Evolutionary conservation across 35 echinoderm and acorn worm species (phyloP).

Genomic region (Acanthaster planci): DNA sequence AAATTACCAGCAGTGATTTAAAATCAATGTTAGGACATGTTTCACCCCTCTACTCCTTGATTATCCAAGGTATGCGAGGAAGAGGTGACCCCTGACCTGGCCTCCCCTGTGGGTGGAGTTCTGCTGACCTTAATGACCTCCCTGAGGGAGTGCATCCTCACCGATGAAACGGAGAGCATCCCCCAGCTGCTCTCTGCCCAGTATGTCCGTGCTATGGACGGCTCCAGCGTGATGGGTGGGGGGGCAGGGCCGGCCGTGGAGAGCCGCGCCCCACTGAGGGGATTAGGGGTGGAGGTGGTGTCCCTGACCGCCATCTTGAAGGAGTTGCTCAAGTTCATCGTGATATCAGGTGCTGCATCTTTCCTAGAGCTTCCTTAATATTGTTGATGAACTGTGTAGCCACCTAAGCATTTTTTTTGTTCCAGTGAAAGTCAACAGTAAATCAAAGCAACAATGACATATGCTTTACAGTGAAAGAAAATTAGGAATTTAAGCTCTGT

Average conservation of each 20-base stretch:
- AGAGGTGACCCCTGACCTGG: slow-evolving; percentile 68
- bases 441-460: no score
- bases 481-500: no score
- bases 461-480: no score
- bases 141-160: slow-evolving; percentile 74
- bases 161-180: slow-evolving; percentile 67
- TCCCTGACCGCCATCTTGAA: slow-evolving; percentile 76
- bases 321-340: slow-evolving; percentile 75
- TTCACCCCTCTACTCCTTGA: no score
- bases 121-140: slow-evolving; percentile 75
- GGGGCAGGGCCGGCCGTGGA: not conserved
- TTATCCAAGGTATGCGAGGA: slow-evolving; percentile 64
- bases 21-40: no score
- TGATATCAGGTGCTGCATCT: slow-evolving; percentile 82
- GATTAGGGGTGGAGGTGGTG: slow-evolving; percentile 54
- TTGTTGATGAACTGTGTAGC: no score
- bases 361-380: no score
- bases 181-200: slow-evolving; percentile 74
- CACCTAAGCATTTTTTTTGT: no score
- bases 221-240: slow-evolving; percentile 31
- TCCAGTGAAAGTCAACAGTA: no score
- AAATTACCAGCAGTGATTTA: no score
- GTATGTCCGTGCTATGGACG: slow-evolving; percentile 69
- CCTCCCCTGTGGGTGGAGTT: slow-evolving; percentile 74
- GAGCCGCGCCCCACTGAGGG: not conserved